These are phyloP conservation scores for Drosophila subquinaria DNA, from an alignment of 2,888 invertebrate species.

Conservation along the genomic window DNA sequence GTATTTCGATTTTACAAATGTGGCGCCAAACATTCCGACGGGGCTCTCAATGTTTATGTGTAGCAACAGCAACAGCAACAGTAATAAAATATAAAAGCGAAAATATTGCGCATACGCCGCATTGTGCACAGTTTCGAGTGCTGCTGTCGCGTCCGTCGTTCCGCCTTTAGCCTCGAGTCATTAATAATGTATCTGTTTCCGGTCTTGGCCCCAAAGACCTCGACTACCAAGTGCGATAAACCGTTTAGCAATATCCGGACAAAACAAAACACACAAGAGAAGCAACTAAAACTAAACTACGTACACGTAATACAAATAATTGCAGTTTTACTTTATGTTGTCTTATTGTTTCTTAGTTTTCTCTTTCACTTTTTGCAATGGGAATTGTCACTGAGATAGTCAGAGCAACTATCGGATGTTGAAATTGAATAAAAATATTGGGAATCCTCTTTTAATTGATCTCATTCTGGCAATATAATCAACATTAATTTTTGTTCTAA, in stretches of 20 bases:
- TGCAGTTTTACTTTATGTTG: conserved; percentile 18
- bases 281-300: conserved; percentile 46
- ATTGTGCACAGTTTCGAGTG: conserved; percentile 40
- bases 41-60: conserved; percentile 40
- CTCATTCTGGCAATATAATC: no score
- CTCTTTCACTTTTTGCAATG: neutral
- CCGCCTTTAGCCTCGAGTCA: conserved; percentile 48
- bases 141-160: neutral
- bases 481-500: no score
- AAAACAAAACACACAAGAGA: conserved; percentile 15
- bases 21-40: conserved; percentile 32
- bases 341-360: conserved; percentile 5
- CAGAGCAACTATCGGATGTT: neutral
- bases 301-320: conserved; percentile 46
- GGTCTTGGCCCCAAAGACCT: conserved; percentile 23
- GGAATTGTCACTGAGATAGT: neutral
- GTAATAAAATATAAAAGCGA: conserved; percentile 68
- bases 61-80: conserved; percentile 55
- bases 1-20: conserved; percentile 51
- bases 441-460: no score
- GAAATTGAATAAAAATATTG: neutral
- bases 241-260: conserved; percentile 76
- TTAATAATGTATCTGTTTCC: conserved; percentile 74
- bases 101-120: conserved; percentile 75
- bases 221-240: conserved; percentile 74